Evolutionary conservation across 2,113 vertebrate species (phyloP), one percentile per base, ranked within the genome.

Genomic region (Chionodraco myersi): DNA sequence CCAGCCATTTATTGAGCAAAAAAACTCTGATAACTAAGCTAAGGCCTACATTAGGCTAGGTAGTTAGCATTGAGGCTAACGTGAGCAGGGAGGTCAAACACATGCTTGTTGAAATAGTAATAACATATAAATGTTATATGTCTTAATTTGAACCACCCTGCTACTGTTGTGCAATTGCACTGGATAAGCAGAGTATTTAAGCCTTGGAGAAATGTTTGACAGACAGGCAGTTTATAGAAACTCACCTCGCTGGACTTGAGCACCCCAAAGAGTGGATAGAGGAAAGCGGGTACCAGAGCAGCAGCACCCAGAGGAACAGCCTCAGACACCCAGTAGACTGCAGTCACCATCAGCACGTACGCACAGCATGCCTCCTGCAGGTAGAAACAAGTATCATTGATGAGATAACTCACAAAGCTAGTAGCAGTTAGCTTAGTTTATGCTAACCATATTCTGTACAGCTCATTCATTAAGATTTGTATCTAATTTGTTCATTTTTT

Each of bases 231-330:
- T 6, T 30, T 11, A 56, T 4, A 57, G 1, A 11, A 36, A 79
- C 92, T 96, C 82, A 99, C 98, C 97, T 99, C 97, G 6, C 96
- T 99, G 87, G 98, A 98, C 79, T 98, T 98, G 36, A 99, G 97
- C 13, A 99, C 97, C 77, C 98, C 98, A 34, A 99, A 99, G 77
- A 99, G 95, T 0, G 98, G 98, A 66, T 98, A 99, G 4, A 99
- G 96, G 91, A 99, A 99, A 48, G 98, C 98, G 0, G 98, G 98
- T 21, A 99, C 97, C 75, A 99, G 92, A 15, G 98, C 98, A 12
- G 97, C 98, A 18, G 98, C 98, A 51, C 98, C 98, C 1, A 99
- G 93, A 0, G 98, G 98, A 59, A 99, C 97, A 0, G 96, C 98
- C 92, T 99, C 98, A 0, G 97, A 99, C 44, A 99, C 97, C 98